Evolutionary conservation across 2,113 vertebrate genomes (phyloP).

Genomic region (Plecotus auritus): DNA sequence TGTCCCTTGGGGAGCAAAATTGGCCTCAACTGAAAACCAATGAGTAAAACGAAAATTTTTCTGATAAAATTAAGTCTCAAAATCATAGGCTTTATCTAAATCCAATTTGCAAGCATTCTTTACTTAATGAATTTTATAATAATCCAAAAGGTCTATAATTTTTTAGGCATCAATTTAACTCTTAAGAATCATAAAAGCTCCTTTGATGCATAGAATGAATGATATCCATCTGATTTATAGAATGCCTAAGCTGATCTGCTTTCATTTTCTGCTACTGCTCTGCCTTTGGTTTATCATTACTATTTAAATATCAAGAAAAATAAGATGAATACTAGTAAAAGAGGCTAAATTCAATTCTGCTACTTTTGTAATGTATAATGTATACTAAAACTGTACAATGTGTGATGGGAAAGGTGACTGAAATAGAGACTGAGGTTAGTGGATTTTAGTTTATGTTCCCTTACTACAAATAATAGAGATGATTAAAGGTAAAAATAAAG

Average conservation of each 20-base stretch:
- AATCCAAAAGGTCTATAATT: not conserved
- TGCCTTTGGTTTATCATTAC: not conserved
- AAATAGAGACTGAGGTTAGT: not conserved
- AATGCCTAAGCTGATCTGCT: not conserved
- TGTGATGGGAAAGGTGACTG: not conserved
- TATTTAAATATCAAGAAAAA: conserved; percentile 37
- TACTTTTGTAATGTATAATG: not conserved
- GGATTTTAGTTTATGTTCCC: not conserved
- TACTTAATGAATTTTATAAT: conserved; percentile 15
- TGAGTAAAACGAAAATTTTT: not conserved
- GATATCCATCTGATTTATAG: not conserved
- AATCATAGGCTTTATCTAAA: not conserved
- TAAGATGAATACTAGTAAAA: not conserved
- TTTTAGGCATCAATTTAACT: not conserved
- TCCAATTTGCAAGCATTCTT: not conserved
- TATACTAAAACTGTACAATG: not conserved
- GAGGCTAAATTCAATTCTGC: not conserved
- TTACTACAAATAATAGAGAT: not conserved
- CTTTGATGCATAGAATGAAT: not conserved
- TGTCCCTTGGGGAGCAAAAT: not conserved
- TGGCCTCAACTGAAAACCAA: not conserved
- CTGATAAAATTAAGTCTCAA: not conserved
- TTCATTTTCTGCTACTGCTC: not conserved
- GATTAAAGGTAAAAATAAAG: not conserved
- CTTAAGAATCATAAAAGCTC: not conserved